Base-by-base conservation (phyloP, 2,797 vertebrate species). In the Coilia nasus region DNA sequence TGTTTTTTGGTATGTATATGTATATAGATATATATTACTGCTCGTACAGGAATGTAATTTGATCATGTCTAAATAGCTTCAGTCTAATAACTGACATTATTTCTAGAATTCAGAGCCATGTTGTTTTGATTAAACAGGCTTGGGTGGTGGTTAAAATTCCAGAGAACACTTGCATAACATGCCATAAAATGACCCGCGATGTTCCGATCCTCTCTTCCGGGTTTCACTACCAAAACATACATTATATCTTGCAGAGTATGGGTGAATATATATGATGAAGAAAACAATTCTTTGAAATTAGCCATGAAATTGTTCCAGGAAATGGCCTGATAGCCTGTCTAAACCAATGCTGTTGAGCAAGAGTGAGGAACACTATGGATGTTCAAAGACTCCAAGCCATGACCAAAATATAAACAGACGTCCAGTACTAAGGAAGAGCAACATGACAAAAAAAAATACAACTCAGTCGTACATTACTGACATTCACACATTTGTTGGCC, bases 51-150 rank as follows among this genome's bases (percentile, higher is more conserved):
- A 67, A 28, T 28, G 62, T 2, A 3, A 31, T 71, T 12, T 75
- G 28, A 75, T 41, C 62, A 64, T 9, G 23, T 64, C 25, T 5
- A 31, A 67, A 75, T 35, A 75, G 5, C 67, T 19, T 75, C 28
- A 75, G 15, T 3, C 1, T 35, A 15, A 75, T 19, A 6, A 6
- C 67, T 17, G 6, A 35, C 28, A 35, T 75, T 75, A 35, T 17
- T 75, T 35, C 28, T 31, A 71, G 64, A 28, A 41, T 44, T 81
- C 62, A 47, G 25, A 75, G 21, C 15, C 60, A 62, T 41, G 64
- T 21, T 62, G 84, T 35, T 82, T 83, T 83, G 35, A 31, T 50
- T 75, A 81, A 23, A 60, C 60, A n/a, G 17, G n/a, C 21, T 54
- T 83, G 50, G 81, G 25, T 78, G 17, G 80, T 6, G 21, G 44